A percentile compares a stretch with the other conserved stretches of the same genome.
phyloP scores from a whole-genome alignment of 2,888 invertebrate species.

The Diarsia dahlii region DNA sequence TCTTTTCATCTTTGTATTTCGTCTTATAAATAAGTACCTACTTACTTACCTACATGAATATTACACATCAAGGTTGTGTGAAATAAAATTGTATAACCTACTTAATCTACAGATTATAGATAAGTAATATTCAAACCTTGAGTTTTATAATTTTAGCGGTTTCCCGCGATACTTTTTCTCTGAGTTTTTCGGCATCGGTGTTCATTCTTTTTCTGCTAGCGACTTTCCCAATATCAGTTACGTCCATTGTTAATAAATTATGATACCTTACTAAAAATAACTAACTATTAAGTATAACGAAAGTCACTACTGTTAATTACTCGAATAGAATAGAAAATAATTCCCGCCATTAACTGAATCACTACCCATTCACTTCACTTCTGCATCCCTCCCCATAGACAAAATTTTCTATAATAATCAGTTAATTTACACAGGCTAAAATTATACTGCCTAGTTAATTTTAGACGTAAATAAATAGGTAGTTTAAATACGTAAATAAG shows the following conservation, averaged over 20 bases:
- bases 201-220: conserved; percentile 79
- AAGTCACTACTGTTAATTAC: not conserved
- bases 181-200: conserved; percentile 79
- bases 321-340: not conserved
- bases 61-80: no score
- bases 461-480: not conserved
- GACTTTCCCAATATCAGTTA: conserved; percentile 77
- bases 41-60: no score
- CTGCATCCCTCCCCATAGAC: conserved; percentile 1
- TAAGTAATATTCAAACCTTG: conserved; percentile 72
- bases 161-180: conserved; percentile 82
- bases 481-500: no score
- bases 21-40: no score
- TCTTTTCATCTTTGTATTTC: no score
- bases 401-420: not conserved
- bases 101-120: no score
- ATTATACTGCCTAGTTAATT: not conserved
- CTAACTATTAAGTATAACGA: not conserved
- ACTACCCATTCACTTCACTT: not conserved
- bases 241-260: conserved; percentile 72
- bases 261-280: not conserved
- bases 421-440: not conserved
- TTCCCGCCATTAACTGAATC: conserved; percentile 36
- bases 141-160: conserved; percentile 83
- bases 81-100: no score